Evolutionary conservation across 2,113 vertebrate genomes (phyloP), one percentile per base, ranked within the genome.

Genomic region (Pimephales promelas): DNA sequence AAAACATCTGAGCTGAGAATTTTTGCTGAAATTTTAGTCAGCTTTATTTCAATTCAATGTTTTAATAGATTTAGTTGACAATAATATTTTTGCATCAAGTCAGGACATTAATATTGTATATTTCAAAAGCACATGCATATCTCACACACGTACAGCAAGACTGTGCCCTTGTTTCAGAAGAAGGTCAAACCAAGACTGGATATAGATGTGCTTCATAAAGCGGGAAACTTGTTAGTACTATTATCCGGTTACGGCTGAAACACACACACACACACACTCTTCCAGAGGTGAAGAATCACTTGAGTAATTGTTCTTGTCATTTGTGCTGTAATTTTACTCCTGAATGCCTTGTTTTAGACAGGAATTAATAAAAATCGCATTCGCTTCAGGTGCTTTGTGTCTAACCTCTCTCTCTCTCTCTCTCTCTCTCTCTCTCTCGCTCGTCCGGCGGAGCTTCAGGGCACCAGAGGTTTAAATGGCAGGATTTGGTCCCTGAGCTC

Each of bases 401-500:
- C 91, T 94, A n/a, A n/a, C n/a, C 95, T 79, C 70, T 16, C 34
- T 61, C 86, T 70, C 82, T 81, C 31, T 86, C 43, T 89, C 88
- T 84, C 81, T 87, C 83, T 84, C 90, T 91, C 90, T 91, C 88
- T 81, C 89, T 82, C 68, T 89, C 91, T 89, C 88, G 88, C 82
- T 49, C 82, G 96, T 97, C 96, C 96, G 96, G 97, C 94, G 93
- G 86, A 96, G 95, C 74, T 76, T 34, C 22, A 95, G 94, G 96
- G 96, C 96, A 94, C 94, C 93, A 87, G 91, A 91, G 93, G 95
- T 94, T 95, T 97, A 97, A 97, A 97, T 96, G 96, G 96, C 96
- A 97, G 95, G 97, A 96, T 97, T 97, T 97, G 95, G 96, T 96
- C 97, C 95, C 94, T 94, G 95, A 97, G 96, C 26, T 45, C 72